Conservation (phyloP, 2,797 vertebrate genomes). For the Loris lydekkerianus region DNA sequence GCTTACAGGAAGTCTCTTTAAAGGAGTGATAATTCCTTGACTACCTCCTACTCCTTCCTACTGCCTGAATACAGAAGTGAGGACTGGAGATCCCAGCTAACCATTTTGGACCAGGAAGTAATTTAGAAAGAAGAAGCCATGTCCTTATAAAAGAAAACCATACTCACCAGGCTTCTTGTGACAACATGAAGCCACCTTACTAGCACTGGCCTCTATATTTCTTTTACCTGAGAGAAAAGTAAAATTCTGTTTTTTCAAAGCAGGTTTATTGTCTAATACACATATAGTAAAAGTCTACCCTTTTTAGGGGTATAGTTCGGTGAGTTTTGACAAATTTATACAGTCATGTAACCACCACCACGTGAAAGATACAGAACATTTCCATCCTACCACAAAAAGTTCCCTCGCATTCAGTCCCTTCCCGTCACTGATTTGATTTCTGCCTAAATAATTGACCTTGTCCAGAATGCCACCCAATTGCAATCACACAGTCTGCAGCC, state of each 20-base stretch:
- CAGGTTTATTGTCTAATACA: neutral
- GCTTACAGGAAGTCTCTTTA: conserved; percentile 4
- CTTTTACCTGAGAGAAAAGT: conserved; percentile 17
- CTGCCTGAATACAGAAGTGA: neutral
- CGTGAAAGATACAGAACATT: neutral
- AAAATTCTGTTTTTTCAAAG: conserved; percentile 6
- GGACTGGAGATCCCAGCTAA: neutral
- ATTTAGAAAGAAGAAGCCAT: conserved; percentile 28
- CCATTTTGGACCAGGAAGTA: neutral
- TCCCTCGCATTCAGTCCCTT: neutral
- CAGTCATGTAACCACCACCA: neutral
- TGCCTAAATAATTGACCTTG: conserved; percentile 10
- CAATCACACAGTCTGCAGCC: neutral
- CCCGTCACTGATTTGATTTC: conserved; percentile 31
- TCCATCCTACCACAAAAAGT: neutral
- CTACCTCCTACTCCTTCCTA: neutral
- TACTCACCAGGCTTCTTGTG: neutral
- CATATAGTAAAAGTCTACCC: neutral
- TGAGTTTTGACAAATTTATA: neutral
- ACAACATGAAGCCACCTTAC: neutral
- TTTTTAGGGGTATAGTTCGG: neutral
- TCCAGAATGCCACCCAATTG: conserved; percentile 1
- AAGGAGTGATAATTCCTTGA: neutral
- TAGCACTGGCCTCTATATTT: neutral
- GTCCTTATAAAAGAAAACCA: conserved; percentile 34